phyloP scores from a whole-genome alignment of 2,797 vertebrate genomes.

The Sorex maritimensis region DNA sequence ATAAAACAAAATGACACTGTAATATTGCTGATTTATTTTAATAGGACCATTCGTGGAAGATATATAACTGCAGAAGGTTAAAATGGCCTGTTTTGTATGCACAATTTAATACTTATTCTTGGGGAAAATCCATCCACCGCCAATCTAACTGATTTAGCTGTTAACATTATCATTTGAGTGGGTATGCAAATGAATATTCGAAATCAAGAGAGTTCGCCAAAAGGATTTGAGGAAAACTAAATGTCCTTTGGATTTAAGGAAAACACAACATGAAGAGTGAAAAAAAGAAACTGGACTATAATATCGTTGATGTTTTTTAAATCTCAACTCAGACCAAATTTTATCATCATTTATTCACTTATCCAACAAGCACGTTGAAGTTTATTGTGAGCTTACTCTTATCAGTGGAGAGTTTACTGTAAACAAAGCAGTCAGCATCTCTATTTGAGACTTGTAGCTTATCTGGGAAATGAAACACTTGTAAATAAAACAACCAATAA shows the following conservation, averaged over 20 bases:
- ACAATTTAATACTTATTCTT: conserved; percentile 40
- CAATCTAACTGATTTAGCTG: conserved; percentile 60
- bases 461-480: background rate
- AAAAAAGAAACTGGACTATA: background rate
- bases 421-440: background rate
- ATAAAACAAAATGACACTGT: conserved; percentile 64
- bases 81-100: conserved; percentile 60
- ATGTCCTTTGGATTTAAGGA: conserved; percentile 31
- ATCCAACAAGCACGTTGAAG: conserved; percentile 40
- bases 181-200: conserved; percentile 49
- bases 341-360: conserved; percentile 27
- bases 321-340: background rate
- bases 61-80: conserved; percentile 50
- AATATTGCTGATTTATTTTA: conserved; percentile 77
- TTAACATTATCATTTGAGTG: conserved; percentile 50
- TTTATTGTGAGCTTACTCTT: background rate
- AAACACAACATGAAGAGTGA: background rate
- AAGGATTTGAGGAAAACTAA: conserved; percentile 52
- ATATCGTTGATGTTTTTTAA: conserved; percentile 54
- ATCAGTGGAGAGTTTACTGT: background rate
- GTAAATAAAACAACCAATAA: background rate
- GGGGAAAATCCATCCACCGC: conserved; percentile 35
- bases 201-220: conserved; percentile 59
- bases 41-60: conserved; percentile 61
- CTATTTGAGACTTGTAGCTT: conserved; percentile 19